Percentiles rank a stretch among this genome's conserved stretches.
These are phyloP conservation scores for Lophochroa leadbeateri DNA, from an alignment of 2,113 vertebrate species.

Conservation along the genomic window DNA sequence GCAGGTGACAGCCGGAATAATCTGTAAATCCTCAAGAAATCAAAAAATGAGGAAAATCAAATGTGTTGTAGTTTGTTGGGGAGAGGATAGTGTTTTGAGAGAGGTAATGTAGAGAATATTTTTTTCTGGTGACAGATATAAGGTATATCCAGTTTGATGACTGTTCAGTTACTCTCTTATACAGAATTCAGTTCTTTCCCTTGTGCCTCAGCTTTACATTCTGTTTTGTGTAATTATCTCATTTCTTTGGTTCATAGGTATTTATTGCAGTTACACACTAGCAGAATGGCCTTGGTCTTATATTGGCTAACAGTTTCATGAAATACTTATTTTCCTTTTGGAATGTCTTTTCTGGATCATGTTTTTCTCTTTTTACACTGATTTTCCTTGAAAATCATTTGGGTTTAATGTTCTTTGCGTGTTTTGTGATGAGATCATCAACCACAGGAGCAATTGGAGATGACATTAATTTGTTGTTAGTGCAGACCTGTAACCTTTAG, in stretches of 20 bases:
- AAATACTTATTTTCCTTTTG: background rate
- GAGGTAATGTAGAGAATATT: background rate
- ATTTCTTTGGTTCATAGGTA: background rate
- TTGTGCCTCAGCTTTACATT: background rate
- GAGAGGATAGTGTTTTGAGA: background rate
- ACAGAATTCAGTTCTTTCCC: background rate
- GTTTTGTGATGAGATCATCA: background rate
- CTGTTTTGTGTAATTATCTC: fast-evolving
- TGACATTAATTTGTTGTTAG: background rate
- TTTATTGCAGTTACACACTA: background rate
- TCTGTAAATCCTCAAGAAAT: background rate
- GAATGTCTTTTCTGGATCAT: background rate
- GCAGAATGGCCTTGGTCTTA: background rate
- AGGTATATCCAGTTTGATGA: background rate
- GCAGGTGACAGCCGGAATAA: background rate
- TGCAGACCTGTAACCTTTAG: background rate
- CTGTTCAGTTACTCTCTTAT: background rate
- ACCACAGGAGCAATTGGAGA: background rate
- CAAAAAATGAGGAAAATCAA: background rate
- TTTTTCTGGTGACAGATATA: background rate
- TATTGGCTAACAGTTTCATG: background rate
- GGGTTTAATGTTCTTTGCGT: background rate
- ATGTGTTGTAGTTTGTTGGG: background rate
- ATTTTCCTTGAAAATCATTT: background rate
- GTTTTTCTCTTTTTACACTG: background rate